Evolutionary conservation across 2,888 invertebrate genomes (phyloP).

Genomic region (Lissonota sp.): DNA sequence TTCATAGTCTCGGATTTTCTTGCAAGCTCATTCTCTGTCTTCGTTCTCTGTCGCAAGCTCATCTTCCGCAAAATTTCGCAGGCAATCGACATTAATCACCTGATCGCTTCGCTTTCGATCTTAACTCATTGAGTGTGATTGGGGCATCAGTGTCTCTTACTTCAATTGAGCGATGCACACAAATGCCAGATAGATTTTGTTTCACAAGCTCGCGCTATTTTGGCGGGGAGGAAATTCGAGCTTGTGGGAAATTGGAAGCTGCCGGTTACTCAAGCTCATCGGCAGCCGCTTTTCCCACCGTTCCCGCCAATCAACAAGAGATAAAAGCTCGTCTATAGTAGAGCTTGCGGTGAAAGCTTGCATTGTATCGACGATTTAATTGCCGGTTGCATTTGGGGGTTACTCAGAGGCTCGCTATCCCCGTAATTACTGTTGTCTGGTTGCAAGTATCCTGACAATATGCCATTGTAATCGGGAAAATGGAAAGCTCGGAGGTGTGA

Average conservation of each 20-base stretch:
- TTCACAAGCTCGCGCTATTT: neutral
- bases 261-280: slow-evolving; percentile 20
- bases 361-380: slow-evolving; percentile 64
- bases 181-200: neutral
- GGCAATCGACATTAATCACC: too few species aligned
- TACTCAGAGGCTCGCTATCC: slow-evolving; percentile 33
- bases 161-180: neutral
- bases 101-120: too few species aligned
- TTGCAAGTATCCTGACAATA: slow-evolving; percentile 52
- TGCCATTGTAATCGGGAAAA: slow-evolving; percentile 32
- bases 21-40: too few species aligned
- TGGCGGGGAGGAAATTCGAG: slow-evolving; percentile 10
- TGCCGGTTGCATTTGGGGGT: slow-evolving; percentile 45
- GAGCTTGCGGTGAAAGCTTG: slow-evolving; percentile 27
- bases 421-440: slow-evolving; percentile 60
- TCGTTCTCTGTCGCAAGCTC: too few species aligned
- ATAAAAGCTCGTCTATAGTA: slow-evolving; percentile 29
- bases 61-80: too few species aligned
- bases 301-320: neutral
- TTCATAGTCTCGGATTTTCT: neutral
- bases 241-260: slow-evolving; percentile 50
- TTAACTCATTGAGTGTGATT: neutral
- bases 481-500: slow-evolving; percentile 28
- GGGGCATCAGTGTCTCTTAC: neutral
- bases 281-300: slow-evolving; percentile 22